phyloP scores from a whole-genome alignment of 2,113 vertebrate genomes.

The Pygoscelis adeliae region DNA sequence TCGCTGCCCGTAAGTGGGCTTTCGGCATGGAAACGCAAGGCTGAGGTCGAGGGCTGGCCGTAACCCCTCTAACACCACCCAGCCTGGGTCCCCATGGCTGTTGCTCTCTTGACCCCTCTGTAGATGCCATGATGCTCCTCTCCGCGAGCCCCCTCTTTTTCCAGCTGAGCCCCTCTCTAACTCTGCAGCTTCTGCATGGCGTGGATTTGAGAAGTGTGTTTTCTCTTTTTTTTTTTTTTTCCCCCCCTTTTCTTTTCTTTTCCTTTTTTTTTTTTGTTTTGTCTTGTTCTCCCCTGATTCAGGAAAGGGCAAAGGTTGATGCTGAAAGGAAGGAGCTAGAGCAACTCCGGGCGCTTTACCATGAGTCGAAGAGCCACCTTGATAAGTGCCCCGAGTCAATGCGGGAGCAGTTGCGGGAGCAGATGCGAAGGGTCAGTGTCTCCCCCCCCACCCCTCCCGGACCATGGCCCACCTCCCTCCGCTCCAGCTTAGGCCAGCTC shows the following conservation, averaged over 20 bases:
- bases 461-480: constrained; percentile 51
- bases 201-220: constrained; percentile 84
- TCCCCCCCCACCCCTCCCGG: constrained; percentile 58
- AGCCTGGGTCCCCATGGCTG: rapidly evolving
- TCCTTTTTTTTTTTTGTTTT: constrained; percentile 21
- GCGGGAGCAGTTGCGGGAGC: constrained; percentile 93
- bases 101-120: rapidly evolving
- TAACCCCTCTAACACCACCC: neutral
- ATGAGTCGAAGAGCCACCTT: constrained; percentile 94
- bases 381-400: constrained; percentile 96
- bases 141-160: neutral
- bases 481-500: constrained; percentile 46
- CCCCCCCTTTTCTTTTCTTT: too few species aligned
- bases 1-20: neutral
- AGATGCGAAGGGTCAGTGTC: constrained; percentile 95
- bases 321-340: constrained; percentile 90
- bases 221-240: neutral
- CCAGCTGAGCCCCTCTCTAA: neutral
- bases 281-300: constrained; percentile 72
- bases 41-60: neutral
- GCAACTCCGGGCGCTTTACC: constrained; percentile 87
- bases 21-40: neutral
- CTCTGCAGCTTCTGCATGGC: constrained; percentile 77
- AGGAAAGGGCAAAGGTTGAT: constrained; percentile 96
- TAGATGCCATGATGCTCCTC: neutral